A percentile compares a stretch with the other conserved stretches of the same genome.
Evolutionary conservation across 2,888 invertebrate species (phyloP).

Genomic region (Diplolepis rosae): DNA sequence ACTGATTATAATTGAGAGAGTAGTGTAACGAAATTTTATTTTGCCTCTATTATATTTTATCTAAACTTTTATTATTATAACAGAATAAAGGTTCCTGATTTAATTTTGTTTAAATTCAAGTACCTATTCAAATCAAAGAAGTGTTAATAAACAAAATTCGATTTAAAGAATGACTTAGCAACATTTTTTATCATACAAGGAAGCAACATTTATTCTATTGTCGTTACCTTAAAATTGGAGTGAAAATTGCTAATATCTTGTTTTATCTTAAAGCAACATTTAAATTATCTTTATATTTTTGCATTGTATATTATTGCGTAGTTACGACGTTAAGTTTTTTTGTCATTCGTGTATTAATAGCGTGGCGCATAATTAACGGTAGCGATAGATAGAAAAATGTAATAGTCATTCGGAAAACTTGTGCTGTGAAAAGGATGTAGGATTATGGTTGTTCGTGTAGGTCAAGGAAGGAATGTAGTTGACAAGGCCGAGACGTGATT

Average conservation of each 20-base stretch:
- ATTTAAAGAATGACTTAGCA: neutral
- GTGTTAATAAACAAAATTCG: neutral
- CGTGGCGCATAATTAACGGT: conserved; percentile 14
- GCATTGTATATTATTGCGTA: neutral
- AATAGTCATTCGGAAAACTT: conserved; percentile 53
- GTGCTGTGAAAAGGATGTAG: conserved; percentile 65
- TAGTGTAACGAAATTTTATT: too few relatives aligned
- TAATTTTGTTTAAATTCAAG: too few relatives aligned
- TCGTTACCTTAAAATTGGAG: conserved; percentile 12
- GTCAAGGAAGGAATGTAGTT: conserved; percentile 73
- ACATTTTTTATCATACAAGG: neutral
- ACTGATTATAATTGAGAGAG: too few relatives aligned
- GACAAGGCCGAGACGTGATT: conserved; percentile 69
- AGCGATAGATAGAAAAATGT: conserved; percentile 32
- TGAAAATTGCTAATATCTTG: neutral
- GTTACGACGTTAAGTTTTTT: neutral
- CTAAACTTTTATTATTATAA: too few relatives aligned
- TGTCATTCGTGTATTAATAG: neutral
- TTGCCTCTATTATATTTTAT: too few relatives aligned
- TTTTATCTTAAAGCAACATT: neutral
- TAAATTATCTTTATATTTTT: neutral
- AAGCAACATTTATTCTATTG: neutral
- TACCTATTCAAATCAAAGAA: too few relatives aligned
- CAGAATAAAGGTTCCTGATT: too few relatives aligned
- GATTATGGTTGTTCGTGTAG: conserved; percentile 65